A percentile compares a stretch with the other conserved stretches of the same genome.
phyloP scores from a whole-genome alignment of 2,888 invertebrate species.

The Pegoplata infirma region DNA sequence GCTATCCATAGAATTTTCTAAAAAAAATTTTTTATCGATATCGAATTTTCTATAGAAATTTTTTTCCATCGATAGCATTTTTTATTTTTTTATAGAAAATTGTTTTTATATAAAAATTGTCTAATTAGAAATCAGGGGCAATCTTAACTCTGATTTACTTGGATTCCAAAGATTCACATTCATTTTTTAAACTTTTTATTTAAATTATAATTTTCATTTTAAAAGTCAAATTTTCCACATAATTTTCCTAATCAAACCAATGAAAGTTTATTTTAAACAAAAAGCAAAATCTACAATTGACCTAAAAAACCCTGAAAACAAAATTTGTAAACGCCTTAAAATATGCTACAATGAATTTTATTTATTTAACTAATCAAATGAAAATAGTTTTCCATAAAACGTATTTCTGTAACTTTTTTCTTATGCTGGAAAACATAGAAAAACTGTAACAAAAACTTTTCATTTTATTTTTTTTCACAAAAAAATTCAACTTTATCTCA shows the following conservation, averaged over 20 bases:
- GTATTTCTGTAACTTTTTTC: background rate
- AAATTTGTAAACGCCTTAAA: background rate
- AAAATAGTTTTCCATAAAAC: background rate
- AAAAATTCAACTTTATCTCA: constrained; percentile 1
- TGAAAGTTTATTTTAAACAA: background rate
- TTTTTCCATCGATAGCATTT: too few relatives aligned
- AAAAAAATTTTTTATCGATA: too few relatives aligned
- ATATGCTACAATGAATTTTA: background rate
- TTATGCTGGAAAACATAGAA: background rate
- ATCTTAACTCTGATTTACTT: too few relatives aligned
- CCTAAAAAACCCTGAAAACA: background rate
- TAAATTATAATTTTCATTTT: too few relatives aligned
- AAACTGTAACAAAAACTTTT: constrained; percentile 10
- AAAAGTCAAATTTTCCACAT: too few relatives aligned
- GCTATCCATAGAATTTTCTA: too few relatives aligned
- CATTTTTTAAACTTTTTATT: too few relatives aligned
- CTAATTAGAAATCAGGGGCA: too few relatives aligned
- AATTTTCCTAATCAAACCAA: background rate
- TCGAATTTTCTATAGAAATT: too few relatives aligned
- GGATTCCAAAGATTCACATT: too few relatives aligned
- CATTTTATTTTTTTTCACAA: background rate
- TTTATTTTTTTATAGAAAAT: too few relatives aligned
- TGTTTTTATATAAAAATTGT: too few relatives aligned
- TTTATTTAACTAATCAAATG: background rate
- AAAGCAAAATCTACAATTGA: background rate